phyloP scores from a whole-genome alignment of 1,140 invertebrate genomes.

The Sipha flava region DNA sequence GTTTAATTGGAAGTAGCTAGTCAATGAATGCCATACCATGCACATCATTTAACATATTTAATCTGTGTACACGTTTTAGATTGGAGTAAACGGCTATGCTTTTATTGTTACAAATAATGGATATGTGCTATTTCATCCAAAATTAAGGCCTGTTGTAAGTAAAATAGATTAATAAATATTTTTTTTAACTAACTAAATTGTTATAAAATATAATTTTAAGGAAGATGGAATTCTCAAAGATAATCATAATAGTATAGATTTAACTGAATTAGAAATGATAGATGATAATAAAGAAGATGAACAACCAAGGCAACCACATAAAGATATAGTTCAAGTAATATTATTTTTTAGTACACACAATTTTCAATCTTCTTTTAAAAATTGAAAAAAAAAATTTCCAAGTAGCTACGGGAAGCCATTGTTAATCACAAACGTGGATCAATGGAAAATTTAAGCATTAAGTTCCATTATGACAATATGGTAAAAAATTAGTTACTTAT shows the following conservation, averaged over 20 bases:
- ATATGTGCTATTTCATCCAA: slow-evolving; percentile 74
- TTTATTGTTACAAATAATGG: slow-evolving; percentile 96
- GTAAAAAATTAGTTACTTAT: slow-evolving; percentile 42
- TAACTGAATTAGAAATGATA: slow-evolving; percentile 87
- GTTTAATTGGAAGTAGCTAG: too few relatives aligned
- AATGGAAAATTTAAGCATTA: slow-evolving; percentile 58
- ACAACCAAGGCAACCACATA: slow-evolving; percentile 37
- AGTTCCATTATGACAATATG: slow-evolving; percentile 72
- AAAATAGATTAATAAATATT: not conserved
- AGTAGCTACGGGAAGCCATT: slow-evolving; percentile 59
- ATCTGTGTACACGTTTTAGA: slow-evolving; percentile 47
- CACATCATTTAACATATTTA: not conserved
- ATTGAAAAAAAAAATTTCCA: slow-evolving; percentile 20
- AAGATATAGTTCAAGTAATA: slow-evolving; percentile 39
- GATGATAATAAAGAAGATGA: slow-evolving; percentile 50
- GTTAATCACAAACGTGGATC: slow-evolving; percentile 60
- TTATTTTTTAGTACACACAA: too few relatives aligned
- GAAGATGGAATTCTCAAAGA: slow-evolving; percentile 65
- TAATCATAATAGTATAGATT: slow-evolving; percentile 93
- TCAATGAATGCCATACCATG: too few relatives aligned
- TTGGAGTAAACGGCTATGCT: slow-evolving; percentile 91
- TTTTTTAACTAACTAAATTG: not conserved
- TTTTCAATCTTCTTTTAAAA: too few relatives aligned
- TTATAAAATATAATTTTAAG: slow-evolving; percentile 44
- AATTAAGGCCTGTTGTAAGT: slow-evolving; percentile 63